Evolutionary conservation across 2,113 vertebrate species (phyloP), one percentile per base, ranked within the genome.

Genomic region (Eretmochelys imbricata): DNA sequence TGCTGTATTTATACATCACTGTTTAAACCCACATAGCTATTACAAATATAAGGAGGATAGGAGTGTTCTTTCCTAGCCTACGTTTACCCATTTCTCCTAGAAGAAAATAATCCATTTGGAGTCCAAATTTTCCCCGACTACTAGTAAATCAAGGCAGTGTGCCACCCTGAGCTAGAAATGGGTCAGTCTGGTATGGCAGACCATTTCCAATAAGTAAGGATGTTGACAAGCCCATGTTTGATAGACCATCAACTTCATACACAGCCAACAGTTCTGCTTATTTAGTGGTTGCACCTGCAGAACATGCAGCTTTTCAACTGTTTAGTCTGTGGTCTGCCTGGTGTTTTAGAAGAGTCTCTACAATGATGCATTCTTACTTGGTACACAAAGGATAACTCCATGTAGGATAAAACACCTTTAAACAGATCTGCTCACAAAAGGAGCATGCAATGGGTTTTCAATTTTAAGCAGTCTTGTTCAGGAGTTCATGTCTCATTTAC

Each of bases 271-370:
- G 65, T 72, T 72, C 65, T 72, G 25, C 65, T 96, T 27, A 42
- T 82, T 87, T n/a, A 53, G 78, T n/a, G 79, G 38, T 49, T 89
- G 13, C 81, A 96, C 81, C 92, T 94, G 80, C 17, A 78, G 5
- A 1, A 69, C 3, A 87, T 20, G 29, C 85, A 93, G 53, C 3
- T 31, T n/a, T 54, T n/a, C 69, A 86, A 62, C 87, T 88, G 50
- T 46, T 89, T n/a, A n/a, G 16, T 7, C 50, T 96, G 87, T 94
- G 90, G 83, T 84, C 38, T 82, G 27, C n/a, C 24, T 62, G n/a
- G 2, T 85, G 38, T 46, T 93, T 95, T 84, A 53, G 93, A 50
- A 93, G 80, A 12, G 83, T 29, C 50, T 87, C 84, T 59, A 84
- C 85, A 82, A 10, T 19, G 1, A 0, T 12, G 6, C 19, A 17